phyloP scores from a whole-genome alignment of 2,888 invertebrate genomes.

The Strigamia maritima region DNA sequence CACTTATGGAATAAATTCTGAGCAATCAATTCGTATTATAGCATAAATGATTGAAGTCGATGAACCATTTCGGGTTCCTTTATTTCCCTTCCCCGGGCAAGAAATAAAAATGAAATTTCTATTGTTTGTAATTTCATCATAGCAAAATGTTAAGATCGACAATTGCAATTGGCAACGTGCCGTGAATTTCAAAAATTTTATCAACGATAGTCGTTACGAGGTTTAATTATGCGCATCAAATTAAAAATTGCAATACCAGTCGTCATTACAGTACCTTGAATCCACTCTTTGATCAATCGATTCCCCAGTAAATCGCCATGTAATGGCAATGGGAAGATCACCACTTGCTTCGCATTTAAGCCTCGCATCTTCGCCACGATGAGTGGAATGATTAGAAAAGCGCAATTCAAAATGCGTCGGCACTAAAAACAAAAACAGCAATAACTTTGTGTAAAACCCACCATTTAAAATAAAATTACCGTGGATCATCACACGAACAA shows the following conservation, averaged over 20 bases:
- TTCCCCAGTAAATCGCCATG: slow-evolving; percentile 94
- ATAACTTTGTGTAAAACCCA: background rate
- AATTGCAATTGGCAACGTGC: slow-evolving; percentile 21
- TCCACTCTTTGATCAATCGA: slow-evolving; percentile 84
- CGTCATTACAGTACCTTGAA: slow-evolving; percentile 58
- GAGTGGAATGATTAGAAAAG: slow-evolving; percentile 83
- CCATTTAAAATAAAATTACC: slow-evolving; percentile 56
- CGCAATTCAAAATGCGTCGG: slow-evolving; percentile 92
- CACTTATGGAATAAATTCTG: slow-evolving; percentile 12
- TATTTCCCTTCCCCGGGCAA: background rate
- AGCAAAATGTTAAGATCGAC: slow-evolving; percentile 2
- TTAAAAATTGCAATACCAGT: slow-evolving; percentile 11
- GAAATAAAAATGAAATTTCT: background rate
- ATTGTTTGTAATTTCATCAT: background rate
- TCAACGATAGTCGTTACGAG: background rate
- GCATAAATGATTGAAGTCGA: background rate
- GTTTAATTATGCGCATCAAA: slow-evolving; percentile 30
- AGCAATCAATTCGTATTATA: slow-evolving; percentile 1
- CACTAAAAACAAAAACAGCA: slow-evolving; percentile 55
- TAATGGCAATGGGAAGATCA: slow-evolving; percentile 89
- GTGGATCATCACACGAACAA: slow-evolving; percentile 88
- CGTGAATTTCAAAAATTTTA: background rate
- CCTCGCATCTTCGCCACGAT: slow-evolving; percentile 84
- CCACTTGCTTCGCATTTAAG: slow-evolving; percentile 76
- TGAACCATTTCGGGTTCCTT: background rate